Conservation (phyloP, 2,797 vertebrate genomes). For the Botia almorhae region DNA sequence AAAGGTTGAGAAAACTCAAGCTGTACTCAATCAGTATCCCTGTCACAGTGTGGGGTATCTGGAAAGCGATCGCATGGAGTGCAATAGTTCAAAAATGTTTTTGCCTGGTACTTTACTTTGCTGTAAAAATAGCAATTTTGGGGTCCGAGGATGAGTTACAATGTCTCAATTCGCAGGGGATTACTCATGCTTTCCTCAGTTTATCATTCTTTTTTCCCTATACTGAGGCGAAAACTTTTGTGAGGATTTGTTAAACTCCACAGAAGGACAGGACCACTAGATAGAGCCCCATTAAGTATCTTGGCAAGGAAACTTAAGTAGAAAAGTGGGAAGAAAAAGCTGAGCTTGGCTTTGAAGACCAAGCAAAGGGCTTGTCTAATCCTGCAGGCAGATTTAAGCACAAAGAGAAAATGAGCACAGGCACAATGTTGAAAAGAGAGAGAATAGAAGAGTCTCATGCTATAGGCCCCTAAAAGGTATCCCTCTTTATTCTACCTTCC, state of each 20-base stretch:
- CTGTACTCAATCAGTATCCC: background rate
- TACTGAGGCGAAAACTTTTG: constrained; percentile 57
- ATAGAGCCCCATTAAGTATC: constrained; percentile 67
- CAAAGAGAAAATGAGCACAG: constrained; percentile 64
- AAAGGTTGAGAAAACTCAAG: background rate
- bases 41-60: background rate
- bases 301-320: constrained; percentile 66
- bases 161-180: constrained; percentile 40
- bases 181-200: constrained; percentile 43
- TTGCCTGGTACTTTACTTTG: constrained; percentile 7
- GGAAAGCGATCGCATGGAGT: background rate
- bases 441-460: constrained; percentile 52
- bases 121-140: constrained; percentile 31
- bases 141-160: constrained; percentile 34
- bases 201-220: constrained; percentile 49
- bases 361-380: constrained; percentile 70
- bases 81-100: constrained; percentile 9
- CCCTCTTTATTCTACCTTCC: constrained; percentile 9
- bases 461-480: constrained; percentile 59
- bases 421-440: constrained; percentile 52
- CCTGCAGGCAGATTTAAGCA: constrained; percentile 70
- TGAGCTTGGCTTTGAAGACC: constrained; percentile 67
- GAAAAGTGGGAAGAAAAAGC: constrained; percentile 53
- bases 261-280: constrained; percentile 60
- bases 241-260: constrained; percentile 70